A percentile compares a stretch with the other conserved stretches of the same genome.
These are phyloP conservation scores for Chromobotia macracanthus DNA, from an alignment of 2,797 vertebrate genomes.

Conservation along the genomic window DNA sequence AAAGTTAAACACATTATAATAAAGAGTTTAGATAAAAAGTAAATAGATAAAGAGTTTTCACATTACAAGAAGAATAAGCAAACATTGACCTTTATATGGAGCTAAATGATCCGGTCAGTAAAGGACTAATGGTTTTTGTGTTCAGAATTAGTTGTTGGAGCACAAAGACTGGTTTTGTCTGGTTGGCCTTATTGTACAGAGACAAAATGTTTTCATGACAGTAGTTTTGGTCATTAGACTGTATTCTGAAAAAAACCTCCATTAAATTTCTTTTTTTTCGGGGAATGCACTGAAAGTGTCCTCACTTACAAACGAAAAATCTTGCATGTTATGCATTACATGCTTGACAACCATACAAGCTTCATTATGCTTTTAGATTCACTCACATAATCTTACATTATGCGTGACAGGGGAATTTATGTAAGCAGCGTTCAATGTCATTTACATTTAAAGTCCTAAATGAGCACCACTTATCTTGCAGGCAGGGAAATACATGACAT, in stretches of 20 bases:
- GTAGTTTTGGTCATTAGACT: too few relatives aligned
- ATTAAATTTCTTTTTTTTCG: too few relatives aligned
- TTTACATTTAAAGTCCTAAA: constrained; percentile 17
- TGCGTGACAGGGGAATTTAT: not conserved
- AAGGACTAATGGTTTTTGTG: not conserved
- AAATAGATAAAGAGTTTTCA: too few relatives aligned
- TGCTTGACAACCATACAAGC: not conserved
- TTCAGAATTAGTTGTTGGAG: too few relatives aligned
- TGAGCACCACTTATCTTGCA: not conserved
- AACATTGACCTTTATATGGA: not conserved
- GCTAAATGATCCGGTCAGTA: too few relatives aligned
- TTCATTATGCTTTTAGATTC: not conserved
- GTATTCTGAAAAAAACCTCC: too few relatives aligned
- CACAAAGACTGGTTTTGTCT: not conserved
- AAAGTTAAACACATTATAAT: too few relatives aligned
- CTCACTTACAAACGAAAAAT: constrained; percentile 13
- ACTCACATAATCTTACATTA: constrained; percentile 5
- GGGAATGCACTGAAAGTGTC: not conserved
- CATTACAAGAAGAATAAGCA: too few relatives aligned
- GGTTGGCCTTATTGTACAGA: constrained; percentile 8
- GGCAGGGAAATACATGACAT: not conserved
- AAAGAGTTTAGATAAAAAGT: too few relatives aligned
- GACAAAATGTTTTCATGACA: not conserved
- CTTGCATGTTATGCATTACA: not conserved
- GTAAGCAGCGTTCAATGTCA: not conserved